phyloP scores from a whole-genome alignment of 1,140 invertebrate species.

The Bombus huntii region DNA sequence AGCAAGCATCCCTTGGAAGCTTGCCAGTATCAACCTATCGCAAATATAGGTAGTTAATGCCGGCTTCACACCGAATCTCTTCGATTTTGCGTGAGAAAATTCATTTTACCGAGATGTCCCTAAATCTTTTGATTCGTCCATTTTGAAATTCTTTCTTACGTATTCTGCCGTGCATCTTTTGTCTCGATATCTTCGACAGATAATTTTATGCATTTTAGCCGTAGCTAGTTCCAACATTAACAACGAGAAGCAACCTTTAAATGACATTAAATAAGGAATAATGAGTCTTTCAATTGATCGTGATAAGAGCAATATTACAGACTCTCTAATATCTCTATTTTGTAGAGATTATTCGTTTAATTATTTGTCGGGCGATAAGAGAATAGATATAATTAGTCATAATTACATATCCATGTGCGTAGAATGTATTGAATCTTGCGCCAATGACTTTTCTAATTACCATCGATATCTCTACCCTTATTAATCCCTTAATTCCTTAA shows the following conservation, averaged over 20 bases:
- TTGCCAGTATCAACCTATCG: constrained; percentile 64
- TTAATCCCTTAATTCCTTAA: not conserved
- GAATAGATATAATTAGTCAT: not conserved
- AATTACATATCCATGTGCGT: not conserved
- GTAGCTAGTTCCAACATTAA: not conserved
- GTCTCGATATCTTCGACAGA: not conserved
- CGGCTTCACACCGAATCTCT: constrained; percentile 40
- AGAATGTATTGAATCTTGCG: not conserved
- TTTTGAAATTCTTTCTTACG: no score
- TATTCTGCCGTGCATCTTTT: not conserved
- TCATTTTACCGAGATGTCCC: no score
- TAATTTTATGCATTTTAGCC: not conserved
- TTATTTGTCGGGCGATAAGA: not conserved
- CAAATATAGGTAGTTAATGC: constrained; percentile 66
- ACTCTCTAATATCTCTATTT: not conserved
- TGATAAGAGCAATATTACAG: not conserved
- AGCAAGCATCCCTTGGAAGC: constrained; percentile 67
- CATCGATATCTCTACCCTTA: not conserved
- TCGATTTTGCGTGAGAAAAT: not conserved
- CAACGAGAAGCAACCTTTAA: not conserved
- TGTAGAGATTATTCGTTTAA: no score
- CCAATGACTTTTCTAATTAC: not conserved
- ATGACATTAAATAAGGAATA: not conserved
- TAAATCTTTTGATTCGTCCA: not conserved
- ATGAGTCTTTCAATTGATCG: not conserved